A percentile compares a stretch with the other conserved stretches of the same genome.
Conservation (phyloP, 2,797 vertebrate genomes). For the Calcarius lapponicus region DNA sequence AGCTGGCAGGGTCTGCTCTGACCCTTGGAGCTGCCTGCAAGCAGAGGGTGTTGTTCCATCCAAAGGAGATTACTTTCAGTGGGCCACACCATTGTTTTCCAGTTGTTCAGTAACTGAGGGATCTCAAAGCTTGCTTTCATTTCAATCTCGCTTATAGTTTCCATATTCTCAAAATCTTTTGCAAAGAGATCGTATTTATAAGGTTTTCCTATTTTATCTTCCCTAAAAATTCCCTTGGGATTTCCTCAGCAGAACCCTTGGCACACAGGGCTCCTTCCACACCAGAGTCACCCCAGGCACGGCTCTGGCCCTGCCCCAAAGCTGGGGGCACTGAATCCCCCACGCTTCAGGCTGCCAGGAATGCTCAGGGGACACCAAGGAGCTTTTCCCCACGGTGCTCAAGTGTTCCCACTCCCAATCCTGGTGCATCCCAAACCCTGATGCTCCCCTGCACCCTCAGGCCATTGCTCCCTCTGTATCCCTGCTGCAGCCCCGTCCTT, state of each 20-base stretch:
- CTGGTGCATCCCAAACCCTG: not conserved
- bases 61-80: no score
- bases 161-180: no score
- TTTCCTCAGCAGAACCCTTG: not conserved
- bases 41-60: no score
- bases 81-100: no score
- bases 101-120: no score
- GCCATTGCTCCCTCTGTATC: fast-evolving
- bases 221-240: not conserved
- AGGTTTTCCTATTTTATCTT: no score
- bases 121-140: no score
- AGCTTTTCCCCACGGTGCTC: fast-evolving
- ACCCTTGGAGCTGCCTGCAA: no score
- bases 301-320: not conserved
- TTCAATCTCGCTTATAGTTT: no score
- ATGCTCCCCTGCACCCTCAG: not conserved
- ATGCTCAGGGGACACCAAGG: not conserved
- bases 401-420: not conserved
- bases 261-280: not conserved
- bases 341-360: not conserved
- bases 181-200: no score
- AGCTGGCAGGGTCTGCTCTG: no score
- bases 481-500: not conserved
- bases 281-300: fast-evolving
- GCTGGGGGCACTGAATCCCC: not conserved